A percentile compares a stretch with the other conserved stretches of the same genome.
Evolutionary conservation across 2,113 vertebrate species (phyloP).

Genomic region (Bombycilla garrulus): DNA sequence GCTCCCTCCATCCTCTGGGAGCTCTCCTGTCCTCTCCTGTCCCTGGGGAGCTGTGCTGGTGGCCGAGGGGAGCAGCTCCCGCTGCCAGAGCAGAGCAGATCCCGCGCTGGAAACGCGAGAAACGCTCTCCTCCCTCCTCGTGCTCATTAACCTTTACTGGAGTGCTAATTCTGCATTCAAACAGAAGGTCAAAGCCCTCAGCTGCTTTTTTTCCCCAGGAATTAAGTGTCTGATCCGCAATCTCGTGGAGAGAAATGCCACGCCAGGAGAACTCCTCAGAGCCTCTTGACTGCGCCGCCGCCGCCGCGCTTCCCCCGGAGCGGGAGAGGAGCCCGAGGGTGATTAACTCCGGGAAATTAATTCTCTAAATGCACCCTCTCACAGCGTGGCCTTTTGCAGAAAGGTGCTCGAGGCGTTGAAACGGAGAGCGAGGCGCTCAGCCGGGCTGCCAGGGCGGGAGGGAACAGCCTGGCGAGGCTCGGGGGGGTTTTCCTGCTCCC

Average conservation of each 20-base stretch:
- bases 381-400: background rate
- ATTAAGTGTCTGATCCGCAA: background rate
- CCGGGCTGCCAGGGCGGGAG: background rate
- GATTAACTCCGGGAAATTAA: constrained; percentile 1
- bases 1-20: background rate
- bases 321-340: background rate
- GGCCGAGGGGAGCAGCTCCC: background rate
- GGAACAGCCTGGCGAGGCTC: background rate
- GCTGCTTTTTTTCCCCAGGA: background rate
- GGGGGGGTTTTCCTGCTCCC: background rate
- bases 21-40: background rate
- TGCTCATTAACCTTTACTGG: constrained; percentile 38
- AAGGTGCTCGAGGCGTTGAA: background rate
- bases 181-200: constrained; percentile 39
- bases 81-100: background rate
- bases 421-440: background rate
- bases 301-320: background rate
- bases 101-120: background rate
- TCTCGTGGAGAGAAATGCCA: background rate
- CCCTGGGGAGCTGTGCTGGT: background rate
- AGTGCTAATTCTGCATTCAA: background rate
- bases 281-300: background rate
- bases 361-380: background rate
- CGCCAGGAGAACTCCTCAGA: background rate
- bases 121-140: background rate